Conservation (phyloP, 2,888 invertebrate genomes). For the Lepidocyrtinus sp. region DNA sequence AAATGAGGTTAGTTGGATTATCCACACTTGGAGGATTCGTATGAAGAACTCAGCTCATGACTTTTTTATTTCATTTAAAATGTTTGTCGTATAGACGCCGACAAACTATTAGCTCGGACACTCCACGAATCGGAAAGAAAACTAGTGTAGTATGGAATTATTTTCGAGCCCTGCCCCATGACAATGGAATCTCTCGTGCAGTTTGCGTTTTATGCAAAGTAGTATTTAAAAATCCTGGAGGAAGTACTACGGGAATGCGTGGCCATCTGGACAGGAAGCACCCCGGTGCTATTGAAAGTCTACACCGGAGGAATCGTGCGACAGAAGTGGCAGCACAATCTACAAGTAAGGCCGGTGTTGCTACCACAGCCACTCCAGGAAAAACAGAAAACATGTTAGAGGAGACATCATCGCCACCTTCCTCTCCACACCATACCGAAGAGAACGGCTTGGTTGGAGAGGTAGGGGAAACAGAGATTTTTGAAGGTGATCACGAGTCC, state of each 20-base stretch:
- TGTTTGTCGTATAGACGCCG: neutral
- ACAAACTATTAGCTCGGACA: neutral
- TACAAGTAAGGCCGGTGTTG: neutral
- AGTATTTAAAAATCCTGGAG: slow-evolving; percentile 57
- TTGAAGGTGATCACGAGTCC: slow-evolving; percentile 24
- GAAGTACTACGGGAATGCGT: slow-evolving; percentile 63
- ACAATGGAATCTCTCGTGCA: slow-evolving; percentile 44
- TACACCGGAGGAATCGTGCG: neutral
- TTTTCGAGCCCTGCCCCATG: slow-evolving; percentile 46
- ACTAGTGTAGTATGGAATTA: slow-evolving; percentile 63
- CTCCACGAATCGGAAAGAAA: slow-evolving; percentile 51
- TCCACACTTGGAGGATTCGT: neutral
- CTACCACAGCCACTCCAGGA: slow-evolving; percentile 15
- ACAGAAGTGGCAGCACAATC: neutral
- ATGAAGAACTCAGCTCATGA: neutral
- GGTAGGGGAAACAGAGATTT: slow-evolving; percentile 41
- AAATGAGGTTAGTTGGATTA: slow-evolving; percentile 24
- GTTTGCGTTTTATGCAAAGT: slow-evolving; percentile 54
- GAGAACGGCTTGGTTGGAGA: slow-evolving; percentile 22
- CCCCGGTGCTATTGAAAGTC: slow-evolving; percentile 29
- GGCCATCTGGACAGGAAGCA: slow-evolving; percentile 62
- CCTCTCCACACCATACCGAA: slow-evolving; percentile 11
- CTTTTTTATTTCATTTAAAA: neutral
- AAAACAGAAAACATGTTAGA: no score
- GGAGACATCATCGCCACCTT: slow-evolving; percentile 42